A percentile compares a stretch with the other conserved stretches of the same genome.
phyloP scores from a whole-genome alignment of 2,797 vertebrate species.

The Podarcis siculus region DNA sequence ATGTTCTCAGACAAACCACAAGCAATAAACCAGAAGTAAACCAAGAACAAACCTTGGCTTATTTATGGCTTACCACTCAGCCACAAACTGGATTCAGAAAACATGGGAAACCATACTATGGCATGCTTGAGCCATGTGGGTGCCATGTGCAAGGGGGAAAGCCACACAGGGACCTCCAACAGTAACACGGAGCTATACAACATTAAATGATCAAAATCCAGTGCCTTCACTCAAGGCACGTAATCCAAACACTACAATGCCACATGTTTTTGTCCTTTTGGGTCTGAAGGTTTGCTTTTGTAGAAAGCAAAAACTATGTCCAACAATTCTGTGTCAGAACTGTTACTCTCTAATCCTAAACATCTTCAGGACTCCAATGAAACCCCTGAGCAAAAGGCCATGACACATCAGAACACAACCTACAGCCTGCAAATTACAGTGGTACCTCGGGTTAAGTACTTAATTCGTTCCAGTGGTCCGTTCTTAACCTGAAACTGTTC shows the following conservation, averaged over 20 bases:
- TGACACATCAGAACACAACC: neutral
- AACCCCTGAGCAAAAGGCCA: neutral
- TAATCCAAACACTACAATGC: neutral
- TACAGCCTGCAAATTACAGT: neutral
- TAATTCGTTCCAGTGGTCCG: too few relatives aligned
- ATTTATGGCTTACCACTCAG: too few relatives aligned
- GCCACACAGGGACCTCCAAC: neutral
- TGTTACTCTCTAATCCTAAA: neutral
- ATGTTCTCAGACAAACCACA: neutral
- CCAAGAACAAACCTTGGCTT: too few relatives aligned
- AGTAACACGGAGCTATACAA: neutral
- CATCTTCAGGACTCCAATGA: neutral
- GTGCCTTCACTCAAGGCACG: neutral
- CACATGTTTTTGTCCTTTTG: neutral
- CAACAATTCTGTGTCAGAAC: neutral
- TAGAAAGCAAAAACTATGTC: neutral
- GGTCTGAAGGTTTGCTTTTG: neutral
- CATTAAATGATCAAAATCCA: neutral
- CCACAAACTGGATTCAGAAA: too few relatives aligned
- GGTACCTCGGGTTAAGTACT: too few relatives aligned
- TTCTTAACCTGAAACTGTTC: too few relatives aligned
- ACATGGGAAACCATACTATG: too few relatives aligned
- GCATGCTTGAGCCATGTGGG: too few relatives aligned
- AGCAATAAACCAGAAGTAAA: too few relatives aligned
- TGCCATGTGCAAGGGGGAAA: too few relatives aligned